Evolutionary conservation across 2,888 invertebrate species (phyloP), one percentile per base, ranked within the genome.

Genomic region (Myopa tessellatipennis): DNA sequence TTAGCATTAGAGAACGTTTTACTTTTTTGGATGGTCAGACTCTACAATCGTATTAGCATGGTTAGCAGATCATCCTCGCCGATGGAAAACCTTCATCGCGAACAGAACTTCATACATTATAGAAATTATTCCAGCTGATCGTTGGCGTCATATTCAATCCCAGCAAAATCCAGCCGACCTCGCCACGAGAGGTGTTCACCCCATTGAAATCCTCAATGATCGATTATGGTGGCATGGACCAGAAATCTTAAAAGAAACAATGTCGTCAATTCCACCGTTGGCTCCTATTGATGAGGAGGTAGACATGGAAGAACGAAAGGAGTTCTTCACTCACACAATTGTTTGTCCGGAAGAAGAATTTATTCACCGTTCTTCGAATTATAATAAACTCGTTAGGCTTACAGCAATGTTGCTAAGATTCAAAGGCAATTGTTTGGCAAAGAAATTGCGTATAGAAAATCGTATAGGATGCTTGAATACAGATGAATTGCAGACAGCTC

Each of bases 61-160:
- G 77, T 16, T 75, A 26, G 18, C 58, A 10, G 68, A 75, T 60
- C 72, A 75, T 55, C 78, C 76, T 36, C 52, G 68, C 14, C 60
- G 76, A 61, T 80, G 77, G 78, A 76, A 78, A 26, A 73, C 77
- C 12, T 80, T 77, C 58, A 75, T 80, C 6, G 79, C 77, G 1
- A 80, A 80, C 55, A 63, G 77, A 5, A 79, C 77, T 52, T 78
- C 78, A 55, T 76, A 76, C 52, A 78, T 77, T 10, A 76, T 78
- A 12, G 60, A 71, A 38, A 65, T 74, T 16, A 52, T 80, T 34
- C 80, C 77, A 4, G 68, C 72, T 8, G 18, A 55, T n/a, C 55
- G 63, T 38, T 80, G 78, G 76, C 18, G 52, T 26, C 80, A 80
- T 50, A 75, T 78, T 26, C 45, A 71, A 36, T 71, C 78, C 10